A percentile compares a stretch with the other conserved stretches of the same genome.
These are phyloP conservation scores for Brachylomia viminalis DNA, from an alignment of 2,888 invertebrate species.

Conservation along the genomic window DNA sequence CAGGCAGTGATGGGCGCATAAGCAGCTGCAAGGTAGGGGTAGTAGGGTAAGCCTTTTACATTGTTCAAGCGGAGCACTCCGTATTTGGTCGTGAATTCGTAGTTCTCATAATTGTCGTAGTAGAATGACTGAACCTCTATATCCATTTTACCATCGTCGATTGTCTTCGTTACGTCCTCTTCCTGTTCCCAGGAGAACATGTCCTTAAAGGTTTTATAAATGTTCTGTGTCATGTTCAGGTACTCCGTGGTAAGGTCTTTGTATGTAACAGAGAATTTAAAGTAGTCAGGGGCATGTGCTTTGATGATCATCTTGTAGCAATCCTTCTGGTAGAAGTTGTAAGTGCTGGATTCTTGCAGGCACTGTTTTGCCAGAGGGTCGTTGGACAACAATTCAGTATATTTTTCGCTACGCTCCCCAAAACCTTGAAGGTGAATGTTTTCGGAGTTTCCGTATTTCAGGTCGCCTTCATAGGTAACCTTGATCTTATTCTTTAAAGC, in stretches of 20 bases:
- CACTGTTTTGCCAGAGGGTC: conserved; percentile 87
- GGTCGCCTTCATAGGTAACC: conserved; percentile 84
- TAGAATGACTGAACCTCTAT: conserved; percentile 84
- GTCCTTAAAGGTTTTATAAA: conserved; percentile 81
- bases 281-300: conserved; percentile 89
- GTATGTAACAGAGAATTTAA: conserved; percentile 86
- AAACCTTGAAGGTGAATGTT: conserved; percentile 84
- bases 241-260: conserved; percentile 84
- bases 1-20: conserved; percentile 78
- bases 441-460: conserved; percentile 87
- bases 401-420: conserved; percentile 87
- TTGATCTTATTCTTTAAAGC: conserved; percentile 89
- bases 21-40: conserved; percentile 70
- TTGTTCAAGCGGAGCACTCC: conserved; percentile 84
- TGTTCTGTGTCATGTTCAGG: conserved; percentile 83
- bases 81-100: conserved; percentile 84
- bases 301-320: conserved; percentile 90
- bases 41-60: conserved; percentile 11
- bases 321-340: conserved; percentile 89
- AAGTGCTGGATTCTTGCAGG: conserved; percentile 86
- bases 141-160: conserved; percentile 86
- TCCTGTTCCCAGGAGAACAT: conserved; percentile 81
- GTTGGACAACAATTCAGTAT: conserved; percentile 85
- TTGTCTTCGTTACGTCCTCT: conserved; percentile 82
- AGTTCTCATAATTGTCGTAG: conserved; percentile 83